phyloP scores from a whole-genome alignment of 2,888 invertebrate genomes.

The Epirrhoe tristata region DNA sequence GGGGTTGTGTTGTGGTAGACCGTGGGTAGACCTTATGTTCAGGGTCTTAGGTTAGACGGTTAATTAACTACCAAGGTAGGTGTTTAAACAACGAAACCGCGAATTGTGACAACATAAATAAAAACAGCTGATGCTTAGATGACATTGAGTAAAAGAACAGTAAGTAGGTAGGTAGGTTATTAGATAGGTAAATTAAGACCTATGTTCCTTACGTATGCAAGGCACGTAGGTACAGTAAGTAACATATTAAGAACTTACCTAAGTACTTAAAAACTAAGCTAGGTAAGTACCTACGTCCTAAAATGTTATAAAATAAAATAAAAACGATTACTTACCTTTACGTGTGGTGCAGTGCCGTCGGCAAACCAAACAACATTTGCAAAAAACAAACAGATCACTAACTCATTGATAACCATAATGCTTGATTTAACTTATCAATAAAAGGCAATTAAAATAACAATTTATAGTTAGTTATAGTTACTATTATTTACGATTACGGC shows the following conservation, averaged over 20 bases:
- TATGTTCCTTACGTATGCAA: too few species aligned
- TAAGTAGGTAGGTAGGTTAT: neutral
- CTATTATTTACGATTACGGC: slow-evolving; percentile 60
- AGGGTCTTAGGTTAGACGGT: too few species aligned
- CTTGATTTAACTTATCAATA: slow-evolving; percentile 31
- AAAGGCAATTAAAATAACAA: slow-evolving; percentile 44
- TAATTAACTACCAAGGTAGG: too few species aligned
- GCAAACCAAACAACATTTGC: slow-evolving; percentile 67
- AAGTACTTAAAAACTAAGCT: neutral
- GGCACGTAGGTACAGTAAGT: too few species aligned
- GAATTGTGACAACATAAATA: too few species aligned
- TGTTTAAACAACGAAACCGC: too few species aligned
- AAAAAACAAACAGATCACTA: slow-evolving; percentile 70
- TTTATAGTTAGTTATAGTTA: slow-evolving; percentile 36
- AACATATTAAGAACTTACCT: neutral
- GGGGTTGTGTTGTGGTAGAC: too few species aligned
- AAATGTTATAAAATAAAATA: slow-evolving; percentile 1
- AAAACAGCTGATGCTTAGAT: too few species aligned
- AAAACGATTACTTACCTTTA: slow-evolving; percentile 75
- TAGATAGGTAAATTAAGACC: too few species aligned
- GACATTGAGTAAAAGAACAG: too few species aligned
- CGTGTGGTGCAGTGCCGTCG: slow-evolving; percentile 61
- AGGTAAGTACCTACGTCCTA: too few species aligned
- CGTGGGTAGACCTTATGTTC: too few species aligned
- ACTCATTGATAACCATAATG: slow-evolving; percentile 75